These are phyloP conservation scores for Itoplectis maculator DNA, from an alignment of 2,888 invertebrate genomes.

Conservation along the genomic window DNA sequence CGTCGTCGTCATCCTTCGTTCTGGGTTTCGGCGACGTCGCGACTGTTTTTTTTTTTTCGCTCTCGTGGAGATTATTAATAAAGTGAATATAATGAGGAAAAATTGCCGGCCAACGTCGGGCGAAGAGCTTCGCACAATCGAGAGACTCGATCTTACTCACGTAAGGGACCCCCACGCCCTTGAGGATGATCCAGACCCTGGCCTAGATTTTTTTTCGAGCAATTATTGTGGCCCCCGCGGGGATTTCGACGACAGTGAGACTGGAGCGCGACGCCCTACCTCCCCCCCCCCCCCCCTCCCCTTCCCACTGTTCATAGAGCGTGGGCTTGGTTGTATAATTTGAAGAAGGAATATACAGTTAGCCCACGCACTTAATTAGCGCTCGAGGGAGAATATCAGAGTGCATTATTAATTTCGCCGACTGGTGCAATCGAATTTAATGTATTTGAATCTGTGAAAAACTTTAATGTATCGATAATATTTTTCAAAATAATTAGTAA, in stretches of 20 bases:
- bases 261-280: slow-evolving; percentile 13
- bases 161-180: slow-evolving; percentile 49
- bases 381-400: slow-evolving; percentile 7
- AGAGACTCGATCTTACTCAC: slow-evolving; percentile 44
- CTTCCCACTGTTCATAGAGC: slow-evolving; percentile 21
- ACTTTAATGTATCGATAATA: too few relatives aligned
- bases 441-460: not conserved
- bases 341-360: slow-evolving; percentile 9
- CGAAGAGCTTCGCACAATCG: slow-evolving; percentile 19
- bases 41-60: not conserved
- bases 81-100: slow-evolving; percentile 14
- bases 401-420: not conserved
- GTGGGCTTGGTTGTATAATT: slow-evolving; percentile 42
- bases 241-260: slow-evolving; percentile 17
- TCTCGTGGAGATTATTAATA: slow-evolving; percentile 13
- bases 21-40: not conserved
- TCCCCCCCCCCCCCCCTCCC: too few relatives aligned
- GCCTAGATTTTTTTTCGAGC: slow-evolving; percentile 54
- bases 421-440: not conserved
- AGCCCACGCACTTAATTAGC: slow-evolving; percentile 53
- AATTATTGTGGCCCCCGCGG: slow-evolving; percentile 36
- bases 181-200: slow-evolving; percentile 54
- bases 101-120: slow-evolving; percentile 10
- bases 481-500: too few relatives aligned
- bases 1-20: not conserved